Percentiles rank a stretch among this genome's conserved stretches.
These are phyloP conservation scores for Rhinolophus sinicus DNA, from an alignment of 2,113 vertebrate genomes.

Conservation along the genomic window DNA sequence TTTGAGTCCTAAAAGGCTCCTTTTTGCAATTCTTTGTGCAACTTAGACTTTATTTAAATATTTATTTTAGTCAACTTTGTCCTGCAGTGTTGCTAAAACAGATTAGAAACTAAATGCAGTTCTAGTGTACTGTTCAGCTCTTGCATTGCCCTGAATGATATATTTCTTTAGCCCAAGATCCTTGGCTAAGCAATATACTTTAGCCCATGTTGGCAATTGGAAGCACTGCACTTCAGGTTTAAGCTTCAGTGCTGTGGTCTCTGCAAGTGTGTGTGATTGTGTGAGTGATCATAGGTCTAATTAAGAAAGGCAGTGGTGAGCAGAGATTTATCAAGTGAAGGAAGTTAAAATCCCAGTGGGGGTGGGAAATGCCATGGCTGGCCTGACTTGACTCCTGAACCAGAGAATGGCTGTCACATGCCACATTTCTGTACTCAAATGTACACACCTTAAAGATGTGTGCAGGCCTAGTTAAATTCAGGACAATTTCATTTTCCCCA, in stretches of 20 bases:
- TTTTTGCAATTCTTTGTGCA: conserved; percentile 41
- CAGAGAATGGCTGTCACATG: background rate
- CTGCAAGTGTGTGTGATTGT: background rate
- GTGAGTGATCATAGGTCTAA: background rate
- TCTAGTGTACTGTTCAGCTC: conserved; percentile 14
- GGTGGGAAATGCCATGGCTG: background rate
- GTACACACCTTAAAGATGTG: background rate
- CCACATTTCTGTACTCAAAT: background rate
- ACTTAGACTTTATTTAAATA: conserved; percentile 78
- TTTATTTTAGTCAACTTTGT: conserved; percentile 79
- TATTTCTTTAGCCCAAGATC: conserved; percentile 59
- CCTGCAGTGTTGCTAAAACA: conserved; percentile 73
- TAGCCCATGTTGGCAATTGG: background rate
- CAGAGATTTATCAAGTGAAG: background rate
- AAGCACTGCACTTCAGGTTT: background rate
- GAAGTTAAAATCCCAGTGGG: background rate
- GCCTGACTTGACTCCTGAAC: background rate
- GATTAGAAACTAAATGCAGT: conserved; percentile 73
- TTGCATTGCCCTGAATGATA: conserved; percentile 60
- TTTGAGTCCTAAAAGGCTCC: background rate
- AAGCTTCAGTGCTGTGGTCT: background rate
- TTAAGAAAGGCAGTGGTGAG: background rate
- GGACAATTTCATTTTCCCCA: background rate
- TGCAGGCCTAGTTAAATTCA: background rate
- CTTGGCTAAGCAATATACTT: background rate